phyloP scores from a whole-genome alignment of 2,113 vertebrate genomes.

The Empidonax traillii region DNA sequence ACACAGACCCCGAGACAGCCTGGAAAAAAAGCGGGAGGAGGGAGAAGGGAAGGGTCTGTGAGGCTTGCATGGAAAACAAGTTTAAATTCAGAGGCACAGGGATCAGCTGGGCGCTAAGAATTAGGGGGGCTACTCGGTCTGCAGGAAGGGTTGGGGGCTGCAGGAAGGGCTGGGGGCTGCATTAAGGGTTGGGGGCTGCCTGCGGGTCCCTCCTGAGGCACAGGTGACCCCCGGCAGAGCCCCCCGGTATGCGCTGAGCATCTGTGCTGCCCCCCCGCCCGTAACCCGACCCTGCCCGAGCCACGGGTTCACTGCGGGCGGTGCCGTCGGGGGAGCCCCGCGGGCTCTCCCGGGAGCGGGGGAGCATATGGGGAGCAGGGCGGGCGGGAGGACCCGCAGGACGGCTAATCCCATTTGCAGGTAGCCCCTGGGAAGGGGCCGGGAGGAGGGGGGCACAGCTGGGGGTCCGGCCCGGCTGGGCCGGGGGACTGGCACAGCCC shows the following conservation, averaged over 20 bases:
- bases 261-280: neutral
- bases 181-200: neutral
- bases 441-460: neutral
- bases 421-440: neutral
- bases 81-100: neutral
- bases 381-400: neutral
- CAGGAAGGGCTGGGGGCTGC: neutral
- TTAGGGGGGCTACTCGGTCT: neutral
- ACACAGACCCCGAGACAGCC: neutral
- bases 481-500: too few species aligned
- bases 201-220: neutral
- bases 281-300: constrained; percentile 22
- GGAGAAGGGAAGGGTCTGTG: neutral
- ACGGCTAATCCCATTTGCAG: neutral
- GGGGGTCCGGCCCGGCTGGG: neutral
- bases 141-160: neutral
- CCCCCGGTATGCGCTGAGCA: neutral
- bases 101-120: neutral
- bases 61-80: neutral
- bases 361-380: constrained; percentile 41
- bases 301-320: neutral
- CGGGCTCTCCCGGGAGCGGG: neutral
- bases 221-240: neutral
- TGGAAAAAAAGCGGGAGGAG: neutral
- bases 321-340: neutral